Evolutionary conservation across 2,888 invertebrate genomes (phyloP), one percentile per base, ranked within the genome.

Genomic region (Philhelius pedissequus): DNA sequence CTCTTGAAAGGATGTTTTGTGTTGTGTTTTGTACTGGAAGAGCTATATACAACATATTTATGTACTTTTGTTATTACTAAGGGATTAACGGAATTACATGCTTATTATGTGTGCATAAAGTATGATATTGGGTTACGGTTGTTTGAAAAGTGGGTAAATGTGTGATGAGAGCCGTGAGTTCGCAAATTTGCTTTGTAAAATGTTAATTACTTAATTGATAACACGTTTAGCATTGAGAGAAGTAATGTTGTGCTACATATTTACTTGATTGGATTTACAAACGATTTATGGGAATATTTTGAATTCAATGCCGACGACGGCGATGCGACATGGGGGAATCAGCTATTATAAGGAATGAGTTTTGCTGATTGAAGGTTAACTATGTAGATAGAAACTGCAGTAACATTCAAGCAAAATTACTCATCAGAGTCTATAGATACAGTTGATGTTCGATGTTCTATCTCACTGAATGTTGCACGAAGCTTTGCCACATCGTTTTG

Each of bases 131-230:
- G 73, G 78, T 82, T 82, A 83, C 18, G 50, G 66, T 20, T 25
- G 30, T n/a, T 43, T 43, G 54, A 60, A 22, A 80, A 68, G 71
- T 75, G 84, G 60, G 60, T 68, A 69, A 62, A 68, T 60, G 71
- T 56, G 54, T 54, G 54, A 52, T 45, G 45, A 27, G 62, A 52
- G 32, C 7, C 69, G 35, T 48, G 50, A 30, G 60, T 56, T 69
- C 15, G 45, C 54, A 32, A 35, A 25, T 69, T 62, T 64, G 38
- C 45, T 74, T 58, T 15, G 15, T 35, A 35, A 70, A 60, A 58
- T 64, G 56, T 54, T 70, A 74, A 83, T 83, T 79, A 74, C 74
- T 78, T 74, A 78, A 83, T 78, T 79, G 74, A 74, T 58, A 74
- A 64, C 64, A 45, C 76, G 58, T 45, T 73, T 35, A 18, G 15